Base-by-base conservation (phyloP, 2,797 vertebrate genomes). In the Leuciscus waleckii region DNA sequence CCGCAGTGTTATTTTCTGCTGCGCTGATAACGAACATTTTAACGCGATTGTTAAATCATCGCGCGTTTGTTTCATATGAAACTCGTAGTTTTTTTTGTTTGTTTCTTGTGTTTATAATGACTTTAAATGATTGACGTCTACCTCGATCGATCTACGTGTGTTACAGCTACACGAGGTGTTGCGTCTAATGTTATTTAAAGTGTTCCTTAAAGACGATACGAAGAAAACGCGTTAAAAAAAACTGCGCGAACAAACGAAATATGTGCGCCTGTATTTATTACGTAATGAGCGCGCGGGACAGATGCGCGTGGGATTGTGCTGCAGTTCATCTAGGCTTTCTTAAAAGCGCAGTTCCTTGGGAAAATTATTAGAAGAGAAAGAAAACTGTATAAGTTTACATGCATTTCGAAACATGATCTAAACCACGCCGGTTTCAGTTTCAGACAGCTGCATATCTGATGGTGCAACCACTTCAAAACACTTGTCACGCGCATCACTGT, bases 251-350 rank as follows among this genome's bases (percentile, higher is more conserved):
- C 43, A 3, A 46, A 23, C 6, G 21, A 21, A 65, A 26, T 79
- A 49, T 2, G 39, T 32, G 77, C 77, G 73, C 37, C 39, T 43
- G n/a, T 37, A 74, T 87, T 85, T 46, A 81, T 89, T 86, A 87
- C 86, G 88, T 74, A 89, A 89, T 82, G 65, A 46, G 79, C 81
- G 84, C 80, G 68, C 84, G 56, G 51, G 41, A 21, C 70, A 84
- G 86, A 65, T 84, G 80, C 69, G 85, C 85, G 85, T 79, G 85
- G 81, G 63, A 68, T 37, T 80, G 75, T 35, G 32, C 80, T 49
- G 79, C 10, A 69, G 70, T 32, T 17, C 70, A 81, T 32, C 35
- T 26, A 32, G 11, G 29, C 75, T 71, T 37, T 10, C 26, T 37
- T 49, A 13, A 49, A 51, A 75, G 29, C 14, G 29, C 61, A 65